phyloP scores from a whole-genome alignment of 1,140 invertebrate species.

The Littorina saxatilis region DNA sequence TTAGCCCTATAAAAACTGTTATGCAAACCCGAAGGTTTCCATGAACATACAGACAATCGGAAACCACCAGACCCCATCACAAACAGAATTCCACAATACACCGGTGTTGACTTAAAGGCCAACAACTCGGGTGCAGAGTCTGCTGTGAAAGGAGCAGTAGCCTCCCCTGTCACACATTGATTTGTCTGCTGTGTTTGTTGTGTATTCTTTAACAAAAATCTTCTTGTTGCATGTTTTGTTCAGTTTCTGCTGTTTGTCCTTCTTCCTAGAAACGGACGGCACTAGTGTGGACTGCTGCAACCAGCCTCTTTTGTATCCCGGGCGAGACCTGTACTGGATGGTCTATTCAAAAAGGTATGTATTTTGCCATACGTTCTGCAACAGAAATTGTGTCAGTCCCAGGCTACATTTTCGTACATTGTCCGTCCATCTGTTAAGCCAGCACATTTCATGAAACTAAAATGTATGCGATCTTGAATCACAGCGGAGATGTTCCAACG shows the following conservation, averaged over 20 bases:
- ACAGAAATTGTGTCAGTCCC: neutral
- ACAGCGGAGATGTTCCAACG: too few relatives aligned
- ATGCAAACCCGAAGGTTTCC: too few relatives aligned
- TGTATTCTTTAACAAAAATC: neutral
- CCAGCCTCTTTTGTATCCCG: neutral
- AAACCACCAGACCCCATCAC: too few relatives aligned
- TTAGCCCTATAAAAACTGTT: too few relatives aligned
- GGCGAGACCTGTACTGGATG: neutral
- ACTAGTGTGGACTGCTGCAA: neutral
- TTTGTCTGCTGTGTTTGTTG: neutral
- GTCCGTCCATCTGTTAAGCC: neutral
- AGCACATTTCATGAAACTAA: neutral
- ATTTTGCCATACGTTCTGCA: neutral
- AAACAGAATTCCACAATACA: too few relatives aligned
- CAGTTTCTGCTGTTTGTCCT: neutral
- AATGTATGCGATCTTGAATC: neutral
- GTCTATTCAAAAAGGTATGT: neutral
- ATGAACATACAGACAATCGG: too few relatives aligned
- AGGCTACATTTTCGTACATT: neutral
- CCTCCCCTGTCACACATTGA: neutral
- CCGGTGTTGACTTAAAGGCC: too few relatives aligned
- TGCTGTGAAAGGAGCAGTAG: too few relatives aligned
- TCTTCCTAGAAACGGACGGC: slow-evolving; percentile 3
- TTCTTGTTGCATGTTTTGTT: neutral
- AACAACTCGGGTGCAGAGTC: too few relatives aligned